Conservation (phyloP, 2,888 invertebrate genomes). For the Drosophila nr. fundita region DNA sequence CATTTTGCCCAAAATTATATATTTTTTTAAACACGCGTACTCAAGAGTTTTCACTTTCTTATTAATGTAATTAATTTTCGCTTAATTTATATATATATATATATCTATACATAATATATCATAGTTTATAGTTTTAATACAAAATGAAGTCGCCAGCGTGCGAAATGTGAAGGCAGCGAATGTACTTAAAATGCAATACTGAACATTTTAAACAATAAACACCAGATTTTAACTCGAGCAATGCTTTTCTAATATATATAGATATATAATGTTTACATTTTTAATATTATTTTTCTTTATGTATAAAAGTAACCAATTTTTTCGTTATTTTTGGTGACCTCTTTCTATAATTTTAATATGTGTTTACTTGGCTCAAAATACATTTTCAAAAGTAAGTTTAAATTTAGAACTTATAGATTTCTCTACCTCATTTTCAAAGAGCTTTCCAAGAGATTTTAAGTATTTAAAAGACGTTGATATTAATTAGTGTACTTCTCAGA, state of each 20-base stretch:
- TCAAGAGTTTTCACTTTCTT: conserved; percentile 43
- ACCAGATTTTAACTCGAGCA: conserved; percentile 67
- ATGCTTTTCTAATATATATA: neutral
- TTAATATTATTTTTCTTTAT: neutral
- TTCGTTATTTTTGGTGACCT: neutral
- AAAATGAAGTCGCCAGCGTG: neutral
- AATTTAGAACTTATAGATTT: neutral
- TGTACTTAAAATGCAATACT: conserved; percentile 68
- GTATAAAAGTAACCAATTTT: no score
- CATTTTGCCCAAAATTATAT: conserved; percentile 5
- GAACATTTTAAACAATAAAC: conserved; percentile 64
- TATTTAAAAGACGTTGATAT: neutral
- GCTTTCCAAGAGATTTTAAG: neutral
- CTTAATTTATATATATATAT: conserved; percentile 56
- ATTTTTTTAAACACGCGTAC: conserved; percentile 8
- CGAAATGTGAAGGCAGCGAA: conserved; percentile 32
- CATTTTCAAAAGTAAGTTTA: neutral
- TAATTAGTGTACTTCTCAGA: neutral
- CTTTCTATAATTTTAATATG: neutral
- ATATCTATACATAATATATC: conserved; percentile 32
- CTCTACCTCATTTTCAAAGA: neutral
- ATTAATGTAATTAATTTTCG: conserved; percentile 57
- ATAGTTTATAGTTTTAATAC: conserved; percentile 50
- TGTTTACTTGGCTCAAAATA: neutral
- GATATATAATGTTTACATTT: neutral